phyloP scores from a whole-genome alignment of 2,888 invertebrate species.

The Thysanoteuthis rhombus region DNA sequence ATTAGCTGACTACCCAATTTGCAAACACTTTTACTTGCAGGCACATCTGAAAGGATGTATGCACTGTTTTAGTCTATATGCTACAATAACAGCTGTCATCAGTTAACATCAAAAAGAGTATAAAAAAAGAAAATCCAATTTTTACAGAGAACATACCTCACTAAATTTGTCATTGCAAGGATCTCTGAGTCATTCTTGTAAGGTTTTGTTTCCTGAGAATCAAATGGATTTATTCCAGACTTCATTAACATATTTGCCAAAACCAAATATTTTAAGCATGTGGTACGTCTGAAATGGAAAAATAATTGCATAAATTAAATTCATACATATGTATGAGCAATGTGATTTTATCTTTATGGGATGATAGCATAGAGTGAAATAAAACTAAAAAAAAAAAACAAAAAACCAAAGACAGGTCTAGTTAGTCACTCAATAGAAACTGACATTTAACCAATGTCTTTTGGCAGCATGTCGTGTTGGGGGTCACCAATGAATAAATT shows the following conservation, averaged over 20 bases:
- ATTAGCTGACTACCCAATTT: too few relatives aligned
- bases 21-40: too few relatives aligned
- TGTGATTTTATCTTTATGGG: not conserved
- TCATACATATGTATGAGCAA: not conserved
- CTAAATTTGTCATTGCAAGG: slow-evolving; percentile 97
- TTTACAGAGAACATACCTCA: slow-evolving; percentile 69
- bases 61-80: too few relatives aligned
- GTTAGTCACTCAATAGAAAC: too few relatives aligned
- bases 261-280: slow-evolving; percentile 96
- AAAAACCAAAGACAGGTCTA: too few relatives aligned
- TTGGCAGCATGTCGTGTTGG: too few relatives aligned
- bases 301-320: not conserved
- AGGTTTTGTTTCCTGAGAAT: slow-evolving; percentile 99
- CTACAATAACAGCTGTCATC: too few relatives aligned
- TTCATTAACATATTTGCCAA: slow-evolving; percentile 99
- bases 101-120: too few relatives aligned
- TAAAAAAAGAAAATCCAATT: slow-evolving; percentile 40
- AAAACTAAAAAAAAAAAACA: not conserved
- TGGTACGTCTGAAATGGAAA: slow-evolving; percentile 78
- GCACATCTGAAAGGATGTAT: too few relatives aligned
- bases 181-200: slow-evolving; percentile 99
- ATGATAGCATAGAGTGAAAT: too few relatives aligned
- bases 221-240: slow-evolving; percentile 98
- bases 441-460: too few relatives aligned
- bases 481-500: too few relatives aligned